Percentiles rank a stretch among this genome's conserved stretches.
phyloP scores from a whole-genome alignment of 2,113 vertebrate genomes.

The Origma solitaria region DNA sequence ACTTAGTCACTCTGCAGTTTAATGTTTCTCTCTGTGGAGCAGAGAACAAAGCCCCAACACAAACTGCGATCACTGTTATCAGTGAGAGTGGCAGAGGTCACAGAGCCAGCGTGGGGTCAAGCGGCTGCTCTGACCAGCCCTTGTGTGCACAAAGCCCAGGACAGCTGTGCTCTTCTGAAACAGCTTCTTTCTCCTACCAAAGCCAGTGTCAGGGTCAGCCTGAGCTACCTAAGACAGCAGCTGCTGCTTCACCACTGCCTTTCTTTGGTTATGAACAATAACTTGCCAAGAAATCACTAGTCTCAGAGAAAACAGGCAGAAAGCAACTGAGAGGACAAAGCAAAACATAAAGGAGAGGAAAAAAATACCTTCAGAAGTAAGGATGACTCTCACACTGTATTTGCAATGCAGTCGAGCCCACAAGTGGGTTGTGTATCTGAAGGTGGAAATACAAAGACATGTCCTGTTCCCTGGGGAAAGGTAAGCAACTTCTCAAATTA shows the following conservation, averaged over 20 bases:
- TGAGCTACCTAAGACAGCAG: background rate
- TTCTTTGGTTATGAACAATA: background rate
- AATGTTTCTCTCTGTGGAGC: background rate
- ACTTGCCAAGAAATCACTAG: background rate
- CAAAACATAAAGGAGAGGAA: background rate
- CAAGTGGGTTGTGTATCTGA: background rate
- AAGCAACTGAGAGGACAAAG: background rate
- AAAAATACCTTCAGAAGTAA: background rate
- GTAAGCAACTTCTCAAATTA: background rate
- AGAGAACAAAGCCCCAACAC: slow-evolving; percentile 20
- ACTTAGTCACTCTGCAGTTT: slow-evolving; percentile 36
- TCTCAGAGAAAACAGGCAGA: background rate
- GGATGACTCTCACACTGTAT: background rate
- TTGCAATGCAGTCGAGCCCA: background rate
- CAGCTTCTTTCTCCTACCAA: background rate
- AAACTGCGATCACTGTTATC: background rate
- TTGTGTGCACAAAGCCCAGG: background rate
- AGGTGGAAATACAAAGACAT: background rate
- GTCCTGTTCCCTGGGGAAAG: background rate
- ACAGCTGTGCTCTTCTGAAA: background rate
- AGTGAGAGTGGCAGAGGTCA: background rate
- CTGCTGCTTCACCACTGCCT: background rate
- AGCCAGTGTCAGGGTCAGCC: background rate
- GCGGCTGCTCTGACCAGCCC: background rate
- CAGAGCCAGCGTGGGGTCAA: background rate